A percentile compares a stretch with the other conserved stretches of the same genome.
These are phyloP conservation scores for Nymphalis polychloros DNA, from an alignment of 2,888 invertebrate genomes.

Conservation along the genomic window DNA sequence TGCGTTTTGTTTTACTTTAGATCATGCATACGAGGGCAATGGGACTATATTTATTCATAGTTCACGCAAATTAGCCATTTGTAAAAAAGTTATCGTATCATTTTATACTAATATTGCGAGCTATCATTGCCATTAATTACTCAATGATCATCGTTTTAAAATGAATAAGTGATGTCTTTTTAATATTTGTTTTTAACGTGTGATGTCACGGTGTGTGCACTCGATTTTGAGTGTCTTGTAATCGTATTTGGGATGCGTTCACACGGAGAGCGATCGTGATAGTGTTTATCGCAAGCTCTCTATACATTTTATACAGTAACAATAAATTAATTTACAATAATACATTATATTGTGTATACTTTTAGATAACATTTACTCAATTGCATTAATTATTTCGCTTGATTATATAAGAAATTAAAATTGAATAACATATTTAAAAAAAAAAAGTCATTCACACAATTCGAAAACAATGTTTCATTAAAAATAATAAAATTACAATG, in stretches of 20 bases:
- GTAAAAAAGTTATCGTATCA: constrained; percentile 6
- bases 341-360: background rate
- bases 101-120: constrained; percentile 12
- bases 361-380: background rate
- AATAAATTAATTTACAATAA: background rate
- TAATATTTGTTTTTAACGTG: constrained; percentile 12
- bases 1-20: constrained; percentile 41
- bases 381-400: too few relatives aligned
- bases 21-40: constrained; percentile 54
- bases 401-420: too few relatives aligned
- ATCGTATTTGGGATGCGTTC: background rate
- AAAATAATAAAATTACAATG: background rate
- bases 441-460: background rate
- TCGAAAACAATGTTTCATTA: background rate
- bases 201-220: background rate
- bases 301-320: background rate
- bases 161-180: constrained; percentile 35
- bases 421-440: background rate
- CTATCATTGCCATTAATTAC: background rate
- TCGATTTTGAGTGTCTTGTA: background rate
- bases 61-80: constrained; percentile 1
- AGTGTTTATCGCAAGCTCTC: constrained; percentile 2
- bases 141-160: constrained; percentile 14
- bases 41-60: constrained; percentile 53
- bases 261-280: constrained; percentile 10